Evolutionary conservation across 2,888 invertebrate genomes (phyloP).

Genomic region (Trichogramma dendrolimi): DNA sequence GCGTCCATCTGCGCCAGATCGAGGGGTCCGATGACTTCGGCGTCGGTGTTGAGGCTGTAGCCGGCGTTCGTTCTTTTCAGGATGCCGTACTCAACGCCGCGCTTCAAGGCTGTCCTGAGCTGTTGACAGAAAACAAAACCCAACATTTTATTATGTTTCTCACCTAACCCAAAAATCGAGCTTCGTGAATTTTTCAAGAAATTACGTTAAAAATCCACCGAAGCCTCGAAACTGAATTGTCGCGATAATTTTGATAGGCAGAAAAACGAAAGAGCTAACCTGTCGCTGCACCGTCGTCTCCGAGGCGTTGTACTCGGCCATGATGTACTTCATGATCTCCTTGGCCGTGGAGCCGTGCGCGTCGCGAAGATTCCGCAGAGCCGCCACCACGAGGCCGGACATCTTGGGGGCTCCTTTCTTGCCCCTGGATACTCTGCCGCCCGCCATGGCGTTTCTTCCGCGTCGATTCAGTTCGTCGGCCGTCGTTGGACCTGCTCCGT

Average conservation of each 20-base stretch:
- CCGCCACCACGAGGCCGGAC: conserved; percentile 43
- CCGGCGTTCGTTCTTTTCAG: conserved; percentile 37
- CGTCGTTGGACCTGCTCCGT: not conserved
- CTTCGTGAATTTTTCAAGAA: not conserved
- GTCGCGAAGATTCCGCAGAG: conserved; percentile 43
- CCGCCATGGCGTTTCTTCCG: not conserved
- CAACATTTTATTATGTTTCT: not conserved
- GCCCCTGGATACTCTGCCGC: not conserved
- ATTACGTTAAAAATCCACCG: not conserved
- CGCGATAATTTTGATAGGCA: not conserved
- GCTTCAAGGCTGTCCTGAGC: conserved; percentile 41
- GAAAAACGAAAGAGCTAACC: conserved; percentile 29
- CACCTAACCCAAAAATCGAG: not conserved
- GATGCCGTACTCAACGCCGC: conserved; percentile 45
- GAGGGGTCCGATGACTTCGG: conserved; percentile 26
- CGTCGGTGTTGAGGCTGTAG: conserved; percentile 38
- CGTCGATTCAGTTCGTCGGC: not conserved
- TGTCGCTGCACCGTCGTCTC: conserved; percentile 39
- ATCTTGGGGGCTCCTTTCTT: conserved; percentile 41
- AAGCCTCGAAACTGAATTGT: too few species aligned
- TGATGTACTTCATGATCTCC: conserved; percentile 46
- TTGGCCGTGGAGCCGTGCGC: conserved; percentile 44
- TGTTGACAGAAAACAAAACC: conserved; percentile 9
- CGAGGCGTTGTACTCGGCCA: conserved; percentile 38
- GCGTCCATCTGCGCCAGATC: conserved; percentile 24